Evolutionary conservation across 2,888 invertebrate species (phyloP).

Genomic region (Blastobasis lacticolella): DNA sequence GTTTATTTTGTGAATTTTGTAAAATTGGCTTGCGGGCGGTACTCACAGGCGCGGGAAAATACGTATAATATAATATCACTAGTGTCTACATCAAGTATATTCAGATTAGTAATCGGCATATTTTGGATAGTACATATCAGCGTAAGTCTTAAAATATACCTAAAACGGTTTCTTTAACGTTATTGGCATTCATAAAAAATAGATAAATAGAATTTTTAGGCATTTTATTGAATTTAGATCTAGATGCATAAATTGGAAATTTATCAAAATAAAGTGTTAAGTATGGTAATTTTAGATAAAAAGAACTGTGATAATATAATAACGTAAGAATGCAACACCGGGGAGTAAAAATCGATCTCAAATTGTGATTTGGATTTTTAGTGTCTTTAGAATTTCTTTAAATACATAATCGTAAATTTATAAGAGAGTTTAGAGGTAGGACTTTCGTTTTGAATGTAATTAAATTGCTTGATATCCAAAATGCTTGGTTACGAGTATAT

Average conservation of each 20-base stretch:
- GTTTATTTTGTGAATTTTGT: background rate
- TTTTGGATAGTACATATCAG: too few species aligned
- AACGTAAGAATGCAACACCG: constrained; percentile 59
- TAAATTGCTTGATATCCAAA: too few species aligned
- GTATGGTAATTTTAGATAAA: constrained; percentile 52
- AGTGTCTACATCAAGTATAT: too few species aligned
- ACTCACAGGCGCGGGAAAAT: too few species aligned
- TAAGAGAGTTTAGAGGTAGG: background rate
- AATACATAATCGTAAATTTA: constrained; percentile 3
- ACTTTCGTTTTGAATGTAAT: too few species aligned
- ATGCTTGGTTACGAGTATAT: too few species aligned
- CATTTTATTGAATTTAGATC: constrained; percentile 26
- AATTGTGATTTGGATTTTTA: constrained; percentile 41
- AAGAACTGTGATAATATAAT: constrained; percentile 66
- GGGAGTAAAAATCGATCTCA: constrained; percentile 63
- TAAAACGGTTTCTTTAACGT: background rate
- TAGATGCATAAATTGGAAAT: constrained; percentile 38
- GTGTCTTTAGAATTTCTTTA: background rate
- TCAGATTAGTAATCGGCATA: too few species aligned
- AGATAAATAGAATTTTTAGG: too few species aligned
- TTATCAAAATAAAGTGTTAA: constrained; percentile 56
- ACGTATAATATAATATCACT: too few species aligned
- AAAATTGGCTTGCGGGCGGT: too few species aligned
- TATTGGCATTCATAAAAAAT: too few species aligned
- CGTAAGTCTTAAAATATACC: background rate